These are phyloP conservation scores for Ceratina australensis DNA, from an alignment of 1,140 invertebrate genomes.

Conservation along the genomic window DNA sequence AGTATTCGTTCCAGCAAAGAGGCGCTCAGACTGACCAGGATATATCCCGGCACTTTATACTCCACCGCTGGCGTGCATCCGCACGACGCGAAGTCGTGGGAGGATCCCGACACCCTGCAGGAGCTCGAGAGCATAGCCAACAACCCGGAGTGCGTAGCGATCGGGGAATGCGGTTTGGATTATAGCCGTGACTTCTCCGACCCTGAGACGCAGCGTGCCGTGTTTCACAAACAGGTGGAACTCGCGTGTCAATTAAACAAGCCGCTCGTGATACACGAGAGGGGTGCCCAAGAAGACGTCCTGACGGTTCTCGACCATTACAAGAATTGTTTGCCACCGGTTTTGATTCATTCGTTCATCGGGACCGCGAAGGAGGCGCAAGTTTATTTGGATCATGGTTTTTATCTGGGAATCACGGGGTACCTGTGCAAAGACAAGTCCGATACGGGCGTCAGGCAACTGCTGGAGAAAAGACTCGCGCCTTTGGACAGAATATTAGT, in stretches of 20 bases:
- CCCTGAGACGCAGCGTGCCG: slow-evolving; percentile 90
- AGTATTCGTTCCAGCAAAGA: slow-evolving; percentile 94
- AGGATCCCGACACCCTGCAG: slow-evolving; percentile 85
- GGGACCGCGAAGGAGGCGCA: slow-evolving; percentile 92
- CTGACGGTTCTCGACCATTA: slow-evolving; percentile 82
- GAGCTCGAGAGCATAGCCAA: slow-evolving; percentile 86
- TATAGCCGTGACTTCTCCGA: slow-evolving; percentile 97
- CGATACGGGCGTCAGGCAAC: slow-evolving; percentile 91
- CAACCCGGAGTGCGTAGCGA: slow-evolving; percentile 94
- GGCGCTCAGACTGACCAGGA: slow-evolving; percentile 90
- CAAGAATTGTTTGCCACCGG: slow-evolving; percentile 84
- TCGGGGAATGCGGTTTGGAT: slow-evolving; percentile 96
- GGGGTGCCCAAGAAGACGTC: slow-evolving; percentile 92
- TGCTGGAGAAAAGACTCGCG: slow-evolving; percentile 89
- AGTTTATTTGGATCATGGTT: slow-evolving; percentile 92
- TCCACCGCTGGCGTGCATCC: slow-evolving; percentile 97
- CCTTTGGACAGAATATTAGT: slow-evolving; percentile 92
- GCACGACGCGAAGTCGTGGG: slow-evolving; percentile 97
- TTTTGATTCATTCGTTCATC: slow-evolving; percentile 96
- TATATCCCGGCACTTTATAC: slow-evolving; percentile 94
- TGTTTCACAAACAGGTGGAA: slow-evolving; percentile 94
- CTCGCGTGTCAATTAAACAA: slow-evolving; percentile 92
- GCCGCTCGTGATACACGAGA: slow-evolving; percentile 94
- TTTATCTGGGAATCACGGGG: slow-evolving; percentile 93
- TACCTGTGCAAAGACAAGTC: slow-evolving; percentile 97